phyloP scores from a whole-genome alignment of 2,888 invertebrate species.

The Cacoxenus indagator region DNA sequence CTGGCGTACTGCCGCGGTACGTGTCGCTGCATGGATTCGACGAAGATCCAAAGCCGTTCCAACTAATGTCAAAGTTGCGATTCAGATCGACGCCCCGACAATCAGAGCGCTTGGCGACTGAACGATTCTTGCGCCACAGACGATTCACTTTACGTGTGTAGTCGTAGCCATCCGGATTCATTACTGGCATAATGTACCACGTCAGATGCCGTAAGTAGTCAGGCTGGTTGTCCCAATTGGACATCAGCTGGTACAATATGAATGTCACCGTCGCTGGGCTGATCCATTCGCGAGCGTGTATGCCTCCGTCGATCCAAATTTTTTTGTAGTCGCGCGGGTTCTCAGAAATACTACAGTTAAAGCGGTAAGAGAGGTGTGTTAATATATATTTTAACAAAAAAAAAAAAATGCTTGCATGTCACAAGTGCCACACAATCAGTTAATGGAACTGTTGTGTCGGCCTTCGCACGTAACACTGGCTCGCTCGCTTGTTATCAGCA shows the following conservation, averaged over 20 bases:
- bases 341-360: conserved; percentile 76
- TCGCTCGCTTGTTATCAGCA: background rate
- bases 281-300: conserved; percentile 93
- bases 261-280: conserved; percentile 84
- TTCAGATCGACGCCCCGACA: conserved; percentile 86
- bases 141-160: conserved; percentile 84
- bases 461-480: background rate
- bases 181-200: conserved; percentile 83
- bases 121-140: conserved; percentile 86
- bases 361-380: background rate
- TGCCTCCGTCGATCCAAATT: conserved; percentile 84
- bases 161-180: conserved; percentile 90
- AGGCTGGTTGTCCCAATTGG: conserved; percentile 77
- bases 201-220: conserved; percentile 82
- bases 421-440: background rate
- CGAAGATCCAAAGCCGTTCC: conserved; percentile 80
- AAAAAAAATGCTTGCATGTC: background rate
- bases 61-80: conserved; percentile 89
- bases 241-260: conserved; percentile 79
- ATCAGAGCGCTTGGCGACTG: conserved; percentile 62
- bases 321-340: conserved; percentile 76
- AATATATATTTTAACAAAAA: background rate
- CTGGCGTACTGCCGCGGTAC: conserved; percentile 81
- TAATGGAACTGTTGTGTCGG: background rate
- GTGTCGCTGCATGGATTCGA: conserved; percentile 81